Evolutionary conservation across 37 sponge, comb jelly and placozoan genomes (phyloP).

Genomic region (Aplysina aerophoba): DNA sequence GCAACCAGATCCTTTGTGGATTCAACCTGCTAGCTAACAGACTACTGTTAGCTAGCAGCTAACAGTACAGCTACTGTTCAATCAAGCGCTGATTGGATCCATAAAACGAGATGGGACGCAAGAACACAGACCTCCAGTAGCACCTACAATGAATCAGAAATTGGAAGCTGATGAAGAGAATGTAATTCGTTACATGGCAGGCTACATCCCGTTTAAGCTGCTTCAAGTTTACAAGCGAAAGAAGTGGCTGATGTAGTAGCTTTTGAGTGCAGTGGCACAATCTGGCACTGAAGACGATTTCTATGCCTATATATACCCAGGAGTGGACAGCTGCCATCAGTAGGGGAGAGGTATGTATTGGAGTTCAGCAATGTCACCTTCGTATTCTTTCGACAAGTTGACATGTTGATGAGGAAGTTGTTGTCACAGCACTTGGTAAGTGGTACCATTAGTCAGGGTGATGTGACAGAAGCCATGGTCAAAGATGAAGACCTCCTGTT

Average conservation of each 20-base stretch:
- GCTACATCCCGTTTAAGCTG: slow-evolving; percentile 2
- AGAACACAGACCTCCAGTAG: background rate
- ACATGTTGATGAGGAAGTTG: background rate
- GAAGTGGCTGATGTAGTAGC: no score
- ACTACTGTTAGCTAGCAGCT: no score
- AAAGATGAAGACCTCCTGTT: background rate
- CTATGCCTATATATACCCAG: slow-evolving; percentile 1
- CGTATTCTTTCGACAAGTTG: background rate
- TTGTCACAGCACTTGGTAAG: background rate
- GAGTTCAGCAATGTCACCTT: no score
- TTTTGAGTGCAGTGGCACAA: background rate
- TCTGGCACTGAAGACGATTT: background rate
- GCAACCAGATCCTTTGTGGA: no score
- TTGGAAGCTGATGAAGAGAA: slow-evolving; percentile 15
- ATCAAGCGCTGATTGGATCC: background rate
- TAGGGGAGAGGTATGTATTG: background rate
- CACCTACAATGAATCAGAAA: background rate
- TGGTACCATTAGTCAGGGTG: background rate
- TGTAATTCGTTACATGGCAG: slow-evolving; percentile 21
- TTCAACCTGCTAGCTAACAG: no score
- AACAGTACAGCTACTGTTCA: slow-evolving; percentile 9
- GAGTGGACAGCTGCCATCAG: background rate
- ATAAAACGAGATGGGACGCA: background rate
- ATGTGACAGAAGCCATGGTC: background rate
- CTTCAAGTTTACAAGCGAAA: background rate